These are phyloP conservation scores for Machimus rusticus DNA, from an alignment of 2,888 invertebrate species.

Conservation along the genomic window DNA sequence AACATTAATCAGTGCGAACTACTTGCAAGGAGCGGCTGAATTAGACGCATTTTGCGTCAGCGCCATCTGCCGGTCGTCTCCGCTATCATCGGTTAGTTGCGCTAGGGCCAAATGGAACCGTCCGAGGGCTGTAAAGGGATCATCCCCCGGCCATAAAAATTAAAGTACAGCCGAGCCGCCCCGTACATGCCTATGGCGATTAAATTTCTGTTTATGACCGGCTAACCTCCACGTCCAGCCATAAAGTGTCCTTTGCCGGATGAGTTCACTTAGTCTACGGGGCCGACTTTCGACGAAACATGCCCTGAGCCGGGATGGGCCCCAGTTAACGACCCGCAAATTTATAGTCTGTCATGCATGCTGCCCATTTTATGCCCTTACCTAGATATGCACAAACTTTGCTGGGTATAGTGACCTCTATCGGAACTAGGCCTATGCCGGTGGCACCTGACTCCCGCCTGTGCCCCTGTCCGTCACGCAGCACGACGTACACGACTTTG, in stretches of 20 bases:
- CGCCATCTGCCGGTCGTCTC: background rate
- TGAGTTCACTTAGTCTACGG: background rate
- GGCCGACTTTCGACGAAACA: background rate
- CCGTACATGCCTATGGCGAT: constrained; percentile 5
- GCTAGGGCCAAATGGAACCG: background rate
- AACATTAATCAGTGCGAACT: background rate
- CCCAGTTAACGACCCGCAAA: background rate
- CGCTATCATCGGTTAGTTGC: background rate
- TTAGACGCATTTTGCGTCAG: background rate
- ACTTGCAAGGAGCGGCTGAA: background rate
- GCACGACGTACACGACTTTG: background rate
- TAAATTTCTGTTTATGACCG: constrained; percentile 30
- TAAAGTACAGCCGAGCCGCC: background rate
- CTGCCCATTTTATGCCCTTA: background rate
- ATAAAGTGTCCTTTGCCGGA: constrained; percentile 20
- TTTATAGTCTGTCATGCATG: background rate
- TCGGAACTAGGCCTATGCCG: background rate
- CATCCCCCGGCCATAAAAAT: background rate
- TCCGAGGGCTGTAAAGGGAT: background rate
- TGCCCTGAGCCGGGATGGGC: background rate
- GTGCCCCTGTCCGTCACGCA: background rate
- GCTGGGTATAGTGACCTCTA: background rate
- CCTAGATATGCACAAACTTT: background rate
- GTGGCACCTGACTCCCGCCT: background rate
- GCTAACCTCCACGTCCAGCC: constrained; percentile 17